Evolutionary conservation across 2,888 invertebrate genomes (phyloP), one percentile per base, ranked within the genome.

Genomic region (Anagyrus pseudococci): DNA sequence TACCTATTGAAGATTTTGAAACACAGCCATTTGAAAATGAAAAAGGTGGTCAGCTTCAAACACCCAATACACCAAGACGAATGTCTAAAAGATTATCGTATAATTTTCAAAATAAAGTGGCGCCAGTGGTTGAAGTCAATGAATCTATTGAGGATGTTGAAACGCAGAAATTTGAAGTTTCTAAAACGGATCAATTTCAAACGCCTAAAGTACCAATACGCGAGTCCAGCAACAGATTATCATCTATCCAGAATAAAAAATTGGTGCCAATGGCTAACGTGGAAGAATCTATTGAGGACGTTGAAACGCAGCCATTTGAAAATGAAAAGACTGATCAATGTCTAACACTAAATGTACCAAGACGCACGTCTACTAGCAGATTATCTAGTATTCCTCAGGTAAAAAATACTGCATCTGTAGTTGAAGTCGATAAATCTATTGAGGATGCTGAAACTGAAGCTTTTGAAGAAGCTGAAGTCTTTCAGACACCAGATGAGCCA

Each of bases 391-490:
- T 8, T 2, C 15, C 33, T 2, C 10, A 37, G 15, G 33, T 13
- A 2, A 8, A n/a, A 50, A 13, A 47, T 7, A 10, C 19, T 37
- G 33, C 33, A n/a, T n/a, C n/a, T n/a, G n/a, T n/a, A n/a, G n/a
- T n/a, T n/a, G n/a, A n/a, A 2, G 49, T 29, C 1, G 10, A 55
- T 19, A 1, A 43, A n/a, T 33, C 46, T 17, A 23, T 57, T 4
- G 33, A 57, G 4, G 57, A 57, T 47, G 13, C 8, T n/a, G 47
- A 46, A 48, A 57, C 57, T 7, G 37, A 57, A 57, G 15, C 26
- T 13, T 49, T 49, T 10, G 29, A 37, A 37, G 33, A 37, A 15
- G 33, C 10, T 2, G 19, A 29, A n/a, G n/a, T n/a, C n/a, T n/a
- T n/a, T n/a, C n/a, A n/a, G n/a, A n/a, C n/a, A n/a, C n/a, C n/a